phyloP scores from a whole-genome alignment of 1,140 invertebrate species.

The Cotesia vestalis region DNA sequence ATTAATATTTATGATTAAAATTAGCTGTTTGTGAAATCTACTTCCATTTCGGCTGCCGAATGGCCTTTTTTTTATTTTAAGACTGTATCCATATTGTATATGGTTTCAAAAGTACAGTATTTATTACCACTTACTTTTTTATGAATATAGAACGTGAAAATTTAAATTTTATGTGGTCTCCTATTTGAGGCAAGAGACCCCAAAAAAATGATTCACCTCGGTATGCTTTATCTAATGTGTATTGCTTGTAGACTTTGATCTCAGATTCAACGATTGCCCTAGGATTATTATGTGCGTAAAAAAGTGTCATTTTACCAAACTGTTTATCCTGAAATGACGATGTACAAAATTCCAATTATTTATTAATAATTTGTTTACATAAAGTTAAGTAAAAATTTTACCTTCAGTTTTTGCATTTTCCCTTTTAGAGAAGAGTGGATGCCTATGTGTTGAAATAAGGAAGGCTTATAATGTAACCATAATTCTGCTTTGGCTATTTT shows the following conservation, averaged over 20 bases:
- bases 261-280: conserved; percentile 78
- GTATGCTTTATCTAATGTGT: conserved; percentile 84
- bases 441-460: conserved; percentile 96
- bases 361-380: background rate
- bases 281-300: conserved; percentile 83
- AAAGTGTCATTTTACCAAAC: conserved; percentile 88
- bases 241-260: conserved; percentile 87
- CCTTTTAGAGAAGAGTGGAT: conserved; percentile 94
- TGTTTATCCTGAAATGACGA: conserved; percentile 79
- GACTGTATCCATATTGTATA: too few relatives aligned
- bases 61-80: too few relatives aligned
- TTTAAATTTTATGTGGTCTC: conserved; percentile 84
- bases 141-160: conserved; percentile 80
- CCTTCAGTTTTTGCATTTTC: conserved; percentile 96
- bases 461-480: conserved; percentile 90
- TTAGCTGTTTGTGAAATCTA: too few relatives aligned
- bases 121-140: conserved; percentile 71
- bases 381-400: conserved; percentile 57
- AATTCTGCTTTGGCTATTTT: conserved; percentile 80
- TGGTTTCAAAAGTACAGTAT: too few relatives aligned
- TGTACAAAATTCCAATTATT: conserved; percentile 39
- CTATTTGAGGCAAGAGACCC: conserved; percentile 86
- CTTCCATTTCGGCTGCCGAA: too few relatives aligned
- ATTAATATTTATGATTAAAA: too few relatives aligned
- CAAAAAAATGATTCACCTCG: conserved; percentile 91